These are phyloP conservation scores for Aspidiotus destructor DNA, from an alignment of 2,888 invertebrate genomes.

Conservation along the genomic window DNA sequence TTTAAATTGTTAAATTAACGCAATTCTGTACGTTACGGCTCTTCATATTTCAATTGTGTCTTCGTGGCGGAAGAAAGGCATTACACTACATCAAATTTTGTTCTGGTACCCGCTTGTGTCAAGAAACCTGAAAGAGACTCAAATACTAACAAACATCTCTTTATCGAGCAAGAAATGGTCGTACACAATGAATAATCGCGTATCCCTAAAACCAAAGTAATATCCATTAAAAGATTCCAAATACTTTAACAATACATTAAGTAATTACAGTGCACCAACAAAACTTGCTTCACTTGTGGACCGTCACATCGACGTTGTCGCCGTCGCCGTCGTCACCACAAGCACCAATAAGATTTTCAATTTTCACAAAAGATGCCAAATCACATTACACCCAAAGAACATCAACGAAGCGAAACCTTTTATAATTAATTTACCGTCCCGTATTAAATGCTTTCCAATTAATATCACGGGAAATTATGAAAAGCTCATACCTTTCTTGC, in stretches of 20 bases:
- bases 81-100: no score
- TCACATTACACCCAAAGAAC: conserved; percentile 19
- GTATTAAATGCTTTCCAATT: conserved; percentile 29
- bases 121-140: no score
- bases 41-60: no score
- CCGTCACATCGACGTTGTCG: no score
- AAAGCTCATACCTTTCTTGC: neutral
- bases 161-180: no score
- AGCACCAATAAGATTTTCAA: neutral
- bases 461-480: conserved; percentile 28
- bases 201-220: neutral
- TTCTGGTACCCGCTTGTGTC: no score
- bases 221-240: conserved; percentile 23
- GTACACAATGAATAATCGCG: no score
- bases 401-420: conserved; percentile 10
- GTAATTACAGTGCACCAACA: conserved; percentile 13
- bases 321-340: neutral
- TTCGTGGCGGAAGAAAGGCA: no score
- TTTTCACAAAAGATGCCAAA: conserved; percentile 27
- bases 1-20: no score
- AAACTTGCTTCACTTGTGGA: no score
- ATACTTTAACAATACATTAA: conserved; percentile 31
- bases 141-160: no score
- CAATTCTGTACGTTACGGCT: no score
- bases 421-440: conserved; percentile 28